Evolutionary conservation across 2,888 invertebrate species (phyloP), one percentile per base, ranked within the genome.

Genomic region (Agrotis segetum): DNA sequence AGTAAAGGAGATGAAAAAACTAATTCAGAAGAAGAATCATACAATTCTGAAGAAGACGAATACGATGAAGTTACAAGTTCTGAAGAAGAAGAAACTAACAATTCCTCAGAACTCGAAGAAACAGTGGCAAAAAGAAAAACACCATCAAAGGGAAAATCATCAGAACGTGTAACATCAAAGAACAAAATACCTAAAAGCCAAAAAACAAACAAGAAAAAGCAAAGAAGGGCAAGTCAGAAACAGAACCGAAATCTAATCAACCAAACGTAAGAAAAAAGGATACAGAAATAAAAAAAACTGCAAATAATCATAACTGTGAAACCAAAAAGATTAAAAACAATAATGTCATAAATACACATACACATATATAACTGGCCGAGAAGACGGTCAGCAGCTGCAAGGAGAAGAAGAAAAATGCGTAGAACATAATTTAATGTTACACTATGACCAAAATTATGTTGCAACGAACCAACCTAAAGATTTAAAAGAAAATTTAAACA

Each of bases 321-420:
- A 62, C 64, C 44, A 1, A 63, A 74, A 52, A 52, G 1, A 19
- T 52, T 6, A 52, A 46, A 16, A 50, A 63, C 13, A 74, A 62
- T 44, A 63, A 74, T 64, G 6, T 74, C 34, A 29, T 74, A 21
- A 70, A 64, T 34, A 16, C n/a, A n/a, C n/a, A n/a, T n/a, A n/a
- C n/a, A n/a, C n/a, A n/a, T 70, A 64, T 44, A 70, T 74, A 46
- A 64, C 50, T 52, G 21, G 29, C 16, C 34, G 16, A 52, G 44
- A 65, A 46, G 3, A 52, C 16, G 21, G 34, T 52, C n/a, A 24
- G n/a, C n/a, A 34, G 16, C 44, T 50, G 9, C 17, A 21, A 64
- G 50, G 9, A 64, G n/a, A 34, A 21, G 40, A 13, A 62, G 21
- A 64, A 46, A 5, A 71, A 14, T 64, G 29, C n/a, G n/a, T 13